Evolutionary conservation across 2,113 vertebrate genomes (phyloP).

Genomic region (Numenius arquata): DNA sequence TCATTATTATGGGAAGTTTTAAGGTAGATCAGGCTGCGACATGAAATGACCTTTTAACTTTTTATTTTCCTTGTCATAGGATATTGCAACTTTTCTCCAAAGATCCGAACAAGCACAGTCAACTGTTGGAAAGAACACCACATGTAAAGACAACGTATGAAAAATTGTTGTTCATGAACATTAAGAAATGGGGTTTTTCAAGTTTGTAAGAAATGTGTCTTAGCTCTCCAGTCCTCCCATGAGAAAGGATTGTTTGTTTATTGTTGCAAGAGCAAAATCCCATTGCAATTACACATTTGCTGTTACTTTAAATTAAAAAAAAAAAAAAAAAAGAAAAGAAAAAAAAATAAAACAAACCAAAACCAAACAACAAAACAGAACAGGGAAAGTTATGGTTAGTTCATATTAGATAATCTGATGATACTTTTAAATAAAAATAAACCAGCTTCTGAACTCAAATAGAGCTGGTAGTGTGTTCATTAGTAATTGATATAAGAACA

Average conservation of each 20-base stretch:
- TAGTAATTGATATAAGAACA: slow-evolving; percentile 19
- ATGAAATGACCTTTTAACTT: background rate
- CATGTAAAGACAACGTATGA: background rate
- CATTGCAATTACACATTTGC: background rate
- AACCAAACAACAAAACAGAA: background rate
- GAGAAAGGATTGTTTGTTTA: background rate
- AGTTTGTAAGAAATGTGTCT: background rate
- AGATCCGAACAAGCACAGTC: slow-evolving; percentile 1
- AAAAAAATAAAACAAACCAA: no score
- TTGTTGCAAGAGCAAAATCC: background rate
- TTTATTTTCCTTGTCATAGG: slow-evolving; percentile 57
- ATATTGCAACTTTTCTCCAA: slow-evolving; percentile 64
- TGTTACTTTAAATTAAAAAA: background rate
- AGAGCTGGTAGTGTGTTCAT: background rate
- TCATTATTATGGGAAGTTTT: background rate
- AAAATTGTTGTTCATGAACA: background rate
- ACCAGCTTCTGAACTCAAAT: background rate
- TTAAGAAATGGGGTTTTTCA: background rate
- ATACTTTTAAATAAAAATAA: background rate
- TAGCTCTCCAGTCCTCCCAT: background rate
- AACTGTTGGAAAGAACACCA: background rate
- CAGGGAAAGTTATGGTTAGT: background rate
- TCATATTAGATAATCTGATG: background rate
- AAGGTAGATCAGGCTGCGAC: background rate
- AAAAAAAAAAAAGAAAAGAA: background rate